Evolutionary conservation across 2,113 vertebrate species (phyloP), one percentile per base, ranked within the genome.

Genomic region (Grus americana): DNA sequence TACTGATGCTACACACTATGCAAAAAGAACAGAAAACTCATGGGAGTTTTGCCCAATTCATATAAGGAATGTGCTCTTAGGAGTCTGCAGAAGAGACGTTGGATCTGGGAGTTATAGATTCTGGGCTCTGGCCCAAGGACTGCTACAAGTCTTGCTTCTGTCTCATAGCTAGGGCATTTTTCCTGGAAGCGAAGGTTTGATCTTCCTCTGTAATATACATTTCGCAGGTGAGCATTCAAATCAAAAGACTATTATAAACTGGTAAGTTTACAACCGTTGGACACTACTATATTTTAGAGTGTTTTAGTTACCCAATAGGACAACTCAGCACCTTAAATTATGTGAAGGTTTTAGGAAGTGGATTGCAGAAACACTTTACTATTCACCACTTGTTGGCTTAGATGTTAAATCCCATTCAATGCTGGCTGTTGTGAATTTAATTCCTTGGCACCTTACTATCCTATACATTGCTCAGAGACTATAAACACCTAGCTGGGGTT

Each of bases 1-100:
- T 83, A 32, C 20, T 36, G 30, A 38, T 36, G 13, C 11, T 66
- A 59, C 15, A 79, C 5, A n/a, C 30, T 44, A 29, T 1, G 2
- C 7, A 71, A 89, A 71, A 82, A 52, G 26, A 61, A 34, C 5
- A 75, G 40, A 57, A 82, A 79, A 66, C 1, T 38, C 52, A 14
- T 0, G 3, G 11, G 24, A 52, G 10, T 79, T 81, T 74, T 79
- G 3, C 24, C 21, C 8, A 61, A 1, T 62, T 57, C 18, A 29
- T 54, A 72, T 6, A 16, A 10, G 16, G 65, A 86, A 0, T 0
- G 0, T 26, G 20, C 4, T 74, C 10, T 65, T 61, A 32, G 44
- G n/a, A 72, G 15, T 14, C 42, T 6, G 0, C 15, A 62, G 30
- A 85, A 66, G 36, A 88, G 20, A 72, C 22, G 24, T 3, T 42